Evolutionary conservation across 2,888 invertebrate species (phyloP).

Genomic region (Elgonia sp.): DNA sequence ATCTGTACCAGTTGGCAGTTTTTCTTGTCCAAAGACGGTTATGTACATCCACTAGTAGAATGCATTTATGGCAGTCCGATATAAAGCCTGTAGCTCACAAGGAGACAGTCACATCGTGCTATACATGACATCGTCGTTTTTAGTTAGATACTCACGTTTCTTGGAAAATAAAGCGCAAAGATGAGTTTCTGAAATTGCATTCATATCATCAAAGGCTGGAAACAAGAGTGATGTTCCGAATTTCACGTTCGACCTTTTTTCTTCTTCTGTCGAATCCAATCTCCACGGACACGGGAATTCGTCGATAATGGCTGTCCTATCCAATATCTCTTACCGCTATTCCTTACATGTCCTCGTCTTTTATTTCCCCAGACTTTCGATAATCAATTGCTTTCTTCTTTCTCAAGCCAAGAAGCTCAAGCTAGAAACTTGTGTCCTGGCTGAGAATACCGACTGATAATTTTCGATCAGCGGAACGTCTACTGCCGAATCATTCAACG

Average conservation of each 20-base stretch:
- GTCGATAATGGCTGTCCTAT: slow-evolving; percentile 44
- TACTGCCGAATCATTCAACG: not conserved
- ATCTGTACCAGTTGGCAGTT: slow-evolving; percentile 16
- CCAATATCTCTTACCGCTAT: slow-evolving; percentile 41
- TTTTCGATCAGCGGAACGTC: slow-evolving; percentile 10
- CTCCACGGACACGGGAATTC: slow-evolving; percentile 26
- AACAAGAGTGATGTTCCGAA: not conserved
- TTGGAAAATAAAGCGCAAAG: not conserved
- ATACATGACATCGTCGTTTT: not conserved
- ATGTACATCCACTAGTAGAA: slow-evolving; percentile 37
- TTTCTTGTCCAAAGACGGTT: slow-evolving; percentile 52
- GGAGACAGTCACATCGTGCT: too few species aligned
- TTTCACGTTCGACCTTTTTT: not conserved
- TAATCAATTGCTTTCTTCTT: slow-evolving; percentile 54
- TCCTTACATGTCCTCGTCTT: slow-evolving; percentile 12
- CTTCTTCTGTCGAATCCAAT: slow-evolving; percentile 39
- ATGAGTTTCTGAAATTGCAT: slow-evolving; percentile 10
- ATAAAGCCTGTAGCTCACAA: slow-evolving; percentile 1
- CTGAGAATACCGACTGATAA: slow-evolving; percentile 10
- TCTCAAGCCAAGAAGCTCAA: not conserved
- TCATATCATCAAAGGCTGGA: not conserved
- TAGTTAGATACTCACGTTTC: not conserved
- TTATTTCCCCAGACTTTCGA: slow-evolving; percentile 43
- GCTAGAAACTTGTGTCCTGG: not conserved
- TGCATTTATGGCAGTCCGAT: slow-evolving; percentile 32